Percentiles rank a stretch among this genome's conserved stretches.
Conservation (phyloP, 2,888 invertebrate species). For the Oligia strigilis region DNA sequence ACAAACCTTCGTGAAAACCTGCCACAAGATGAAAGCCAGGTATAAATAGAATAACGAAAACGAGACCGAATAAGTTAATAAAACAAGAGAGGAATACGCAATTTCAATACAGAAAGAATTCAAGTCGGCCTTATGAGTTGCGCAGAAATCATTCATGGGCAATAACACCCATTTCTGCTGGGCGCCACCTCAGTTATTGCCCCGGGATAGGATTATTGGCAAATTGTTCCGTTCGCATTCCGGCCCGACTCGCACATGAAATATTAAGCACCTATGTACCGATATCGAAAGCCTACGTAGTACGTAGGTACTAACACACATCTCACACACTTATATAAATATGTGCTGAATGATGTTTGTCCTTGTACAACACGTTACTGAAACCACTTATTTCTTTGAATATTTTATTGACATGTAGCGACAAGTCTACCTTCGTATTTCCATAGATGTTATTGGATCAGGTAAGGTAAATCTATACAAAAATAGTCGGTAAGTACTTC, state of each 20-base stretch:
- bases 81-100: slow-evolving; percentile 71
- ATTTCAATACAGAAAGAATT: slow-evolving; percentile 79
- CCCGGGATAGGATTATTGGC: slow-evolving; percentile 88
- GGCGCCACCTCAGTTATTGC: slow-evolving; percentile 87
- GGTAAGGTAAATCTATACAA: slow-evolving; percentile 31
- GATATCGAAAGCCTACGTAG: slow-evolving; percentile 64
- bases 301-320: slow-evolving; percentile 51
- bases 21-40: slow-evolving; percentile 23
- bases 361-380: slow-evolving; percentile 48
- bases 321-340: slow-evolving; percentile 54
- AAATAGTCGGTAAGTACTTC: background rate
- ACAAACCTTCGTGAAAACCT: slow-evolving; percentile 8
- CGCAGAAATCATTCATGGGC: slow-evolving; percentile 86
- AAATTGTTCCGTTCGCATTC: slow-evolving; percentile 89
- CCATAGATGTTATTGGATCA: slow-evolving; percentile 45
- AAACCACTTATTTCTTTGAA: slow-evolving; percentile 46
- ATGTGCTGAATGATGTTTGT: slow-evolving; percentile 58
- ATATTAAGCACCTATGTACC: slow-evolving; percentile 85
- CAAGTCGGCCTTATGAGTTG: slow-evolving; percentile 77
- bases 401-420: slow-evolving; percentile 41
- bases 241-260: slow-evolving; percentile 84
- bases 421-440: slow-evolving; percentile 41
- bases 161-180: slow-evolving; percentile 87
- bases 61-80: slow-evolving; percentile 66
- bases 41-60: slow-evolving; percentile 54